Conservation (phyloP, 2,797 vertebrate species). For the Dendrocincla fuliginosa region DNA sequence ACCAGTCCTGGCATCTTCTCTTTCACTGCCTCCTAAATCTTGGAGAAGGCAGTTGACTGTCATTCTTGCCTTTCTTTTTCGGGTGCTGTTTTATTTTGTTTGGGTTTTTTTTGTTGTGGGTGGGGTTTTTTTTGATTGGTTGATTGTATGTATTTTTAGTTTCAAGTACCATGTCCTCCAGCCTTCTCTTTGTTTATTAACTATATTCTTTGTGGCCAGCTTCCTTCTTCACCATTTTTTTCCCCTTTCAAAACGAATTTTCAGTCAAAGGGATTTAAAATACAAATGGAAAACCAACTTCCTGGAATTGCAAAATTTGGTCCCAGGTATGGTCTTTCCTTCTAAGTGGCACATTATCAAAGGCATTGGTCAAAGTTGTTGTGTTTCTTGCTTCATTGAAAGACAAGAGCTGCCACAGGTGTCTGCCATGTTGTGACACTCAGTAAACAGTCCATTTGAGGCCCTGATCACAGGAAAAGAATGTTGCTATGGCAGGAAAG, state of each 20-base stretch:
- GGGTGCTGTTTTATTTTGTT: neutral
- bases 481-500: slow-evolving; percentile 19
- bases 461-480: neutral
- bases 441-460: neutral
- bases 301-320: neutral
- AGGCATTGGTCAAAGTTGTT: neutral
- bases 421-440: neutral
- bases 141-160: neutral
- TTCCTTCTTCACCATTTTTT: neutral
- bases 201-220: neutral
- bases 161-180: neutral
- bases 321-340: neutral
- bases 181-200: neutral
- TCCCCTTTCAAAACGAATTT: neutral
- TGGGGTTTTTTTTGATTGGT: neutral
- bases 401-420: neutral
- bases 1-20: neutral
- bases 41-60: neutral
- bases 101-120: fast-evolving
- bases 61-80: neutral
- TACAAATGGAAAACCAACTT: neutral
- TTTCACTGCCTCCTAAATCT: neutral
- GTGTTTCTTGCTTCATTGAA: neutral
- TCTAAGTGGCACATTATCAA: neutral
- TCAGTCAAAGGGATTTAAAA: neutral